Conservation (phyloP, 2,113 vertebrate genomes). For the Ochotona princeps region DNA sequence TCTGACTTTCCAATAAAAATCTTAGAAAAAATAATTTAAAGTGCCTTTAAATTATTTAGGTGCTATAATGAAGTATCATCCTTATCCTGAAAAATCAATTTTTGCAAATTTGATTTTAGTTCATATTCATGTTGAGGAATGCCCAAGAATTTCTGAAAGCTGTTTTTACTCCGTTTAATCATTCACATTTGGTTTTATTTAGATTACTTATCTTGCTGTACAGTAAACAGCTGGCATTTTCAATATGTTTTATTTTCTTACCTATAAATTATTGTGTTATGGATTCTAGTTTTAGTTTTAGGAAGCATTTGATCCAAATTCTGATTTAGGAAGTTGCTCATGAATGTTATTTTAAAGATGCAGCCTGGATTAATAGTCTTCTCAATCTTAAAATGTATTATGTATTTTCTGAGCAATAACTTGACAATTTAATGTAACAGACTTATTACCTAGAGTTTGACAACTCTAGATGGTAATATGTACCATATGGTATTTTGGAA, state of each 20-base stretch:
- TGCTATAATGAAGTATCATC: conserved; percentile 5
- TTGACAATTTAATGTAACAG: conserved; percentile 17
- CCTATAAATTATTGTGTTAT: neutral
- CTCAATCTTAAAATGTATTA: conserved; percentile 6
- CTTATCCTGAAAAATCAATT: conserved; percentile 43
- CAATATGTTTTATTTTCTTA: neutral
- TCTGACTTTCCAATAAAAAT: no score
- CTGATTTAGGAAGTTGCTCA: neutral
- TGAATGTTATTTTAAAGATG: neutral
- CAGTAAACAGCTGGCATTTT: neutral
- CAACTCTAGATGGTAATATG: neutral
- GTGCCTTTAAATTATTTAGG: conserved; percentile 50
- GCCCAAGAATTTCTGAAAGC: neutral
- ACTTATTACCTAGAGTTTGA: neutral
- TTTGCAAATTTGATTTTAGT: conserved; percentile 32
- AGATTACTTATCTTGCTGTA: neutral
- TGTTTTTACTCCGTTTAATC: neutral
- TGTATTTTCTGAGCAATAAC: conserved; percentile 38
- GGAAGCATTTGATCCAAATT: neutral
- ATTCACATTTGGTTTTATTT: conserved; percentile 40
- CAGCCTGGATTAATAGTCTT: neutral
- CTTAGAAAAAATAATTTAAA: neutral
- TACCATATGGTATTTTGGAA: conserved; percentile 17
- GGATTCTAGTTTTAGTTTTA: neutral
- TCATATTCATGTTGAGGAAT: conserved; percentile 48